phyloP scores from a whole-genome alignment of 2,888 invertebrate genomes.

The Sthenelais limicola region DNA sequence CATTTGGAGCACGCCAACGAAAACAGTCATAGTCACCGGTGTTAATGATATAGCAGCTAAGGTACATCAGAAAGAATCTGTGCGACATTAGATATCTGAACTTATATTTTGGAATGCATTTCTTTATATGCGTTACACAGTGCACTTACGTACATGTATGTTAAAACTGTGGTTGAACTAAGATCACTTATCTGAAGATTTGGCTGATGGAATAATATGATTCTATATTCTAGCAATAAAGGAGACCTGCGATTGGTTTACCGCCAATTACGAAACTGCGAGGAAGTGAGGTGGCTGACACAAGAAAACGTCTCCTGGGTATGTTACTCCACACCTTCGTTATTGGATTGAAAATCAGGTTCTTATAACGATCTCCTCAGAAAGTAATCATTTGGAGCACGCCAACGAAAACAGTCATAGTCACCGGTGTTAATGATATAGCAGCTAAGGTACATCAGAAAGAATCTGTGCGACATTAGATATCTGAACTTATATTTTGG shows the following conservation, averaged over 20 bases:
- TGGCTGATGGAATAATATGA: slow-evolving; percentile 19
- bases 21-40: background rate
- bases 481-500: background rate
- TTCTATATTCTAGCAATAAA: slow-evolving; percentile 79
- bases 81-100: too few relatives aligned
- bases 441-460: background rate
- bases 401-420: background rate
- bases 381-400: background rate
- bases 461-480: too few relatives aligned
- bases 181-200: background rate
- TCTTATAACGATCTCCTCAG: background rate
- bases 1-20: background rate
- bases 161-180: background rate
- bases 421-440: background rate
- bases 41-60: background rate
- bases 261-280: slow-evolving; percentile 82
- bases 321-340: too few relatives aligned
- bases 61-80: background rate
- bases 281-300: slow-evolving; percentile 75
- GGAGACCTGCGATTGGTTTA: slow-evolving; percentile 92
- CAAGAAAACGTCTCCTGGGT: too few relatives aligned
- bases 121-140: background rate
- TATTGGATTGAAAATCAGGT: background rate
- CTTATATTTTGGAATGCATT: background rate
- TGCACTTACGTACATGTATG: background rate